Percentiles rank a stretch among this genome's conserved stretches.
Evolutionary conservation across 2,888 invertebrate genomes (phyloP).

Genomic region (Himalopsyche anomala): DNA sequence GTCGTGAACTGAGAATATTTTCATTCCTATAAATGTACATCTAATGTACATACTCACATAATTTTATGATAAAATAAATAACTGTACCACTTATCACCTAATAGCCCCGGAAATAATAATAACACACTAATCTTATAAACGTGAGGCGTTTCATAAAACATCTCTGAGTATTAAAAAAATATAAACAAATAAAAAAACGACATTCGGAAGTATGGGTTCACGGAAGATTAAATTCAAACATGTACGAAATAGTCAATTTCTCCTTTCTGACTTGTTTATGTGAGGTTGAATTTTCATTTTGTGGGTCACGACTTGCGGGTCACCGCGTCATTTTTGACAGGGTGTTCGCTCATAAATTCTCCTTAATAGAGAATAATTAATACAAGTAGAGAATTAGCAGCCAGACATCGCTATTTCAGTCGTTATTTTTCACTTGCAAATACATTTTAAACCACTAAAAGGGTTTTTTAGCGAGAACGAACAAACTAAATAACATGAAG

Average conservation of each 20-base stretch:
- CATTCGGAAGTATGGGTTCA: slow-evolving; percentile 12
- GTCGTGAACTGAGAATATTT: neutral
- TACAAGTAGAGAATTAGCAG: too few species aligned
- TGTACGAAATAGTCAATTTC: slow-evolving; percentile 12
- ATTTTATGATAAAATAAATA: slow-evolving; percentile 16
- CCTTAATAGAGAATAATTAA: too few species aligned
- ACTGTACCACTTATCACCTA: slow-evolving; percentile 1
- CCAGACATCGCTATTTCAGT: too few species aligned
- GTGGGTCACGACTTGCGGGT: slow-evolving; percentile 38
- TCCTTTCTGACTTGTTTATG: slow-evolving; percentile 40
- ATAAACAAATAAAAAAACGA: slow-evolving; percentile 28
- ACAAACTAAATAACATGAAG: too few species aligned
- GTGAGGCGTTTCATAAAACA: slow-evolving; percentile 25
- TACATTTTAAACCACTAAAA: too few species aligned
- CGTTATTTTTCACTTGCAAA: too few species aligned
- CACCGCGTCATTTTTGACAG: slow-evolving; percentile 21
- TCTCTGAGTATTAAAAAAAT: neutral
- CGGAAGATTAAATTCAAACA: slow-evolving; percentile 24
- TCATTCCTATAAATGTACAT: slow-evolving; percentile 8
- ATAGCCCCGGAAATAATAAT: slow-evolving; percentile 38
- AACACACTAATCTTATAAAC: slow-evolving; percentile 1
- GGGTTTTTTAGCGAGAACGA: too few species aligned
- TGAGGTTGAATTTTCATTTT: slow-evolving; percentile 37
- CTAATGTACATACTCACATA: neutral
- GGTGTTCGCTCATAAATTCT: neutral